Conservation (phyloP, 2,797 vertebrate genomes). For the Petrocephalus schoutedeni region DNA sequence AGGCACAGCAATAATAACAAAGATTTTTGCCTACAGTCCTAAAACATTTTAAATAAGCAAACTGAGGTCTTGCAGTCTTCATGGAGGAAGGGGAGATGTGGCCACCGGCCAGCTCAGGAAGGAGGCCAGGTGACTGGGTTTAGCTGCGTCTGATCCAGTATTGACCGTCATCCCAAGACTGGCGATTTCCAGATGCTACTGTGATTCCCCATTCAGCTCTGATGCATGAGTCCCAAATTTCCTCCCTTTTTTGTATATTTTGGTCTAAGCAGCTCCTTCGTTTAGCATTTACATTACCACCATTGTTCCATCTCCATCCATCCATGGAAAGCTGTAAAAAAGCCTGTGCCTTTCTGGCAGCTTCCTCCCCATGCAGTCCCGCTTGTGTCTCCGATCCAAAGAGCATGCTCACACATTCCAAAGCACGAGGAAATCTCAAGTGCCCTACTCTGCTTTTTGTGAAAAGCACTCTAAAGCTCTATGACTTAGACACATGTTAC, state of each 20-base stretch:
- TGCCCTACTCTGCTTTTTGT: neutral
- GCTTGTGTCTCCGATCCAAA: neutral
- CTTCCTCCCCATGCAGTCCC: neutral
- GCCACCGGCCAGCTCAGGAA: neutral
- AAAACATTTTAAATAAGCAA: neutral
- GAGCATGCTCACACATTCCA: neutral
- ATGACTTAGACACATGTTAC: constrained; percentile 1
- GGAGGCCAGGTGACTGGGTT: constrained; percentile 5
- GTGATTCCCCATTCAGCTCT: neutral
- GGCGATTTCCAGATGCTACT: neutral
- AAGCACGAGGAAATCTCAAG: neutral
- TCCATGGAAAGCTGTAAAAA: neutral
- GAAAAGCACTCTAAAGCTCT: neutral
- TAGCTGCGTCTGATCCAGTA: neutral
- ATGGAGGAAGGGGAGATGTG: neutral
- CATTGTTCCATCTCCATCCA: neutral
- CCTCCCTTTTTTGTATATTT: neutral
- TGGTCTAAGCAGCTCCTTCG: neutral
- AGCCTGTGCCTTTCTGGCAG: neutral
- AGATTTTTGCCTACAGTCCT: neutral
- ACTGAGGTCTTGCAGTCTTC: neutral
- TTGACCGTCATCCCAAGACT: neutral
- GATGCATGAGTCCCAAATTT: constrained; percentile 9
- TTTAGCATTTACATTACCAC: neutral
- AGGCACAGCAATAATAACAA: neutral